These are phyloP conservation scores for Mungos mungo DNA, from an alignment of 2,113 vertebrate genomes.

Conservation along the genomic window DNA sequence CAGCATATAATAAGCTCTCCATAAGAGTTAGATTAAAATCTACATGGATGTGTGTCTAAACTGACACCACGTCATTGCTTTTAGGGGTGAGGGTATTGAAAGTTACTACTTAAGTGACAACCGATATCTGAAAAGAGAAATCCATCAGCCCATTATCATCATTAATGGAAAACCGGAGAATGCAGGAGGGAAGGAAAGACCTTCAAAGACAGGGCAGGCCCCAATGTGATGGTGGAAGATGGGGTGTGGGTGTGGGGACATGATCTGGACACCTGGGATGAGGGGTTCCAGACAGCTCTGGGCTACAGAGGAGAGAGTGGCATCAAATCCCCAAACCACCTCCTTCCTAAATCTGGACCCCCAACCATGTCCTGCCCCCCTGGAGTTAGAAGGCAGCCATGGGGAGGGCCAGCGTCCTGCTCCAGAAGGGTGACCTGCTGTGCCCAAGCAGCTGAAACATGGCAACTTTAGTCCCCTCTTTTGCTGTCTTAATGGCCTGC, in stretches of 20 bases:
- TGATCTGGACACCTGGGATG: neutral
- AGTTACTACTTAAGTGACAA: neutral
- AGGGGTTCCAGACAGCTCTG: neutral
- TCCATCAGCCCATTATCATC: neutral
- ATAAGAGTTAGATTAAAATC: neutral
- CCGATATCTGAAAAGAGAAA: neutral
- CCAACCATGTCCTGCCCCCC: neutral
- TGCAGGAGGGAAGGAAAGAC: neutral
- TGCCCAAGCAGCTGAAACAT: neutral
- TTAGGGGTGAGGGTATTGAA: neutral
- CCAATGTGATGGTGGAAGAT: rapidly evolving
- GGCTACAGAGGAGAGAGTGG: neutral
- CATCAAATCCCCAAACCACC: neutral
- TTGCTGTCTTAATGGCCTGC: neutral
- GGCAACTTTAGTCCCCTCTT: neutral
- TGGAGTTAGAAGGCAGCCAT: neutral
- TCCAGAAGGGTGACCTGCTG: neutral
- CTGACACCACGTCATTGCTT: neutral
- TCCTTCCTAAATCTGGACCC: neutral
- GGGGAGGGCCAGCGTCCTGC: no score
- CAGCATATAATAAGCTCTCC: neutral
- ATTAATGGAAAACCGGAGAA: no score
- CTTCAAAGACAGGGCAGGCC: neutral
- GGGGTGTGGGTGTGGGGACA: rapidly evolving
- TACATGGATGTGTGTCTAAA: neutral